Evolutionary conservation across 37 sponge, comb jelly and placozoan genomes (phyloP).

Genomic region (Oopsacas minuta): DNA sequence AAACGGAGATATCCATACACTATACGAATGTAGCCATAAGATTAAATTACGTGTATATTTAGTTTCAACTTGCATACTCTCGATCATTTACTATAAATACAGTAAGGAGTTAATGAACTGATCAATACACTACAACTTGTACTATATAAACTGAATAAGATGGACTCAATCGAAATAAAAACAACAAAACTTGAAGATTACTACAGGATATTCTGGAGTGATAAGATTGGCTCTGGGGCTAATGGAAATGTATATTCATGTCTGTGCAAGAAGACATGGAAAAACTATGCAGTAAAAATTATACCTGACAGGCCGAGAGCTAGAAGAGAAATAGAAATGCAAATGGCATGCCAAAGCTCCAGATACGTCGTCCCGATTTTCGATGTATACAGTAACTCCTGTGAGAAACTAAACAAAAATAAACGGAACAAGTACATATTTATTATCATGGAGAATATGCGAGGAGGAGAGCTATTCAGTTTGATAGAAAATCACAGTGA

Average conservation of each 20-base stretch:
- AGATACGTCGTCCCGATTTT: background rate
- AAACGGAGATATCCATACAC: no score
- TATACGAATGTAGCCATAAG: no score
- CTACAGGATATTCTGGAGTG: background rate
- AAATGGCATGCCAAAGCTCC: background rate
- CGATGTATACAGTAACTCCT: background rate
- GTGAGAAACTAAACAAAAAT: background rate
- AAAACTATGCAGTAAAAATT: background rate
- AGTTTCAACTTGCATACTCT: no score
- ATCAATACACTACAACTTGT: no score
- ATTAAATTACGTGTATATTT: no score
- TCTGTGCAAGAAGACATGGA: background rate
- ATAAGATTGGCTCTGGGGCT: background rate
- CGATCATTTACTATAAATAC: no score
- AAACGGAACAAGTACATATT: background rate
- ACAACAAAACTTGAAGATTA: background rate
- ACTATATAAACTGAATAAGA: background rate
- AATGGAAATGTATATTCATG: background rate
- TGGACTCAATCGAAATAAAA: background rate
- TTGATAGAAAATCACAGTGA: background rate
- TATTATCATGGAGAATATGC: constrained; percentile 14
- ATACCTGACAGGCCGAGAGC: background rate
- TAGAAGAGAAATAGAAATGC: constrained; percentile 1
- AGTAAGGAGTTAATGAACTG: no score
- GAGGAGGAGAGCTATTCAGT: background rate